Evolutionary conservation across 1,140 invertebrate genomes (phyloP).

Genomic region (Hesperophylax magnus): DNA sequence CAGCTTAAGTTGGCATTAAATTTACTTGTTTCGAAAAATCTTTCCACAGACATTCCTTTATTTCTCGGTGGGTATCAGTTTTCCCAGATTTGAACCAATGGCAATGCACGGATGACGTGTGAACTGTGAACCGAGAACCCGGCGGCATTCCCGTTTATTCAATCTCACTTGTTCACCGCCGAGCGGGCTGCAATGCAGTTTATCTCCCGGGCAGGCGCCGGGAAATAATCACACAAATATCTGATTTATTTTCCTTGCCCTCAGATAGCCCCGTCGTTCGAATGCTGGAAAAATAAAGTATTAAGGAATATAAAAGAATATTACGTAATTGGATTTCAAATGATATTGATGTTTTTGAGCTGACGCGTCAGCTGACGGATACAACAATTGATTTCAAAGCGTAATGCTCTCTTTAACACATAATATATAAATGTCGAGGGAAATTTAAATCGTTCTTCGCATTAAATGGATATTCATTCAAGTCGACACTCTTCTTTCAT

Average conservation of each 20-base stretch:
- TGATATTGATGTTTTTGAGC: conserved; percentile 40
- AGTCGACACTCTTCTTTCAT: too few species aligned
- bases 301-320: conserved; percentile 32
- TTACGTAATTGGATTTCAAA: conserved; percentile 43
- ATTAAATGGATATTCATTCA: too few species aligned
- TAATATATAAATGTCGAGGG: not conserved
- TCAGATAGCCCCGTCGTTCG: conserved; percentile 6
- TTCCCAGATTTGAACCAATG: not conserved
- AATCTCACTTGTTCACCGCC: conserved; percentile 54
- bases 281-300: conserved; percentile 11
- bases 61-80: not conserved
- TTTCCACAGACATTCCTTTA: too few species aligned
- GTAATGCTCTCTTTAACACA: not conserved
- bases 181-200: conserved; percentile 55
- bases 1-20: too few species aligned
- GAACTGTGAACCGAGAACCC: not conserved
- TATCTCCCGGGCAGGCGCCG: conserved; percentile 42
- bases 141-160: conserved; percentile 35
- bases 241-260: conserved; percentile 53
- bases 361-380: conserved; percentile 4
- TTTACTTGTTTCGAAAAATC: too few species aligned
- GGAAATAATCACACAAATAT: conserved; percentile 56
- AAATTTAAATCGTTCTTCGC: not conserved
- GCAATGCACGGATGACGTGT: not conserved
- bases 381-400: conserved; percentile 2